Percentiles rank a stretch among this genome's conserved stretches.
Conservation (phyloP, 2,797 vertebrate genomes). For the Acipenser transmontanus region DNA sequence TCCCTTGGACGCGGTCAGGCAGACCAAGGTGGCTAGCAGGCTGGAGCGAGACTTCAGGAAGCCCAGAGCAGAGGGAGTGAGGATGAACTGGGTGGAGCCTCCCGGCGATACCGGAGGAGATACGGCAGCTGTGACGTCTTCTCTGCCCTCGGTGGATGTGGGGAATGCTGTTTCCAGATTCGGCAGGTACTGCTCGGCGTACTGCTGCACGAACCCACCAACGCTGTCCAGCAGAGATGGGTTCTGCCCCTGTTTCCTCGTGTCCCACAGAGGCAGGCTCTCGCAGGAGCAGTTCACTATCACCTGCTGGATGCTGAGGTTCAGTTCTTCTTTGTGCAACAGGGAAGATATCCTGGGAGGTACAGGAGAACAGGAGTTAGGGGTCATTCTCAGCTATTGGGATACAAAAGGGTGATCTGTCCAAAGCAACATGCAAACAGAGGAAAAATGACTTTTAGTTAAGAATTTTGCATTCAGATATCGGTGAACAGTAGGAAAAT, state of each 20-base stretch:
- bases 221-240: constrained; percentile 48
- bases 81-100: constrained; percentile 53
- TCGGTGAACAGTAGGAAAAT: no score
- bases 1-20: constrained; percentile 65
- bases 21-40: constrained; percentile 69
- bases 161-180: constrained; percentile 44
- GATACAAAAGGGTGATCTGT: constrained; percentile 17
- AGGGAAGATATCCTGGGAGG: constrained; percentile 67
- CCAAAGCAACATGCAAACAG: not conserved
- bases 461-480: not conserved
- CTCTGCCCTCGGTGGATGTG: constrained; percentile 40
- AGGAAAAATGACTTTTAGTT: not conserved
- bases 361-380: constrained; percentile 14
- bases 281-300: constrained; percentile 85
- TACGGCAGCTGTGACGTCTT: constrained; percentile 37
- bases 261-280: constrained; percentile 62
- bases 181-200: constrained; percentile 48
- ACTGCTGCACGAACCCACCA: constrained; percentile 54
- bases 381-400: not conserved
- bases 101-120: constrained; percentile 31
- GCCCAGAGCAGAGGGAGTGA: constrained; percentile 77
- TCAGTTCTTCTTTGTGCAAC: constrained; percentile 71
- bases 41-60: constrained; percentile 82
- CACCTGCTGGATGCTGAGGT: constrained; percentile 79
- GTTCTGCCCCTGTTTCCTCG: constrained; percentile 42